A percentile compares a stretch with the other conserved stretches of the same genome.
Evolutionary conservation across 1,140 invertebrate genomes (phyloP).

Genomic region (Acromyrmex echinatior): DNA sequence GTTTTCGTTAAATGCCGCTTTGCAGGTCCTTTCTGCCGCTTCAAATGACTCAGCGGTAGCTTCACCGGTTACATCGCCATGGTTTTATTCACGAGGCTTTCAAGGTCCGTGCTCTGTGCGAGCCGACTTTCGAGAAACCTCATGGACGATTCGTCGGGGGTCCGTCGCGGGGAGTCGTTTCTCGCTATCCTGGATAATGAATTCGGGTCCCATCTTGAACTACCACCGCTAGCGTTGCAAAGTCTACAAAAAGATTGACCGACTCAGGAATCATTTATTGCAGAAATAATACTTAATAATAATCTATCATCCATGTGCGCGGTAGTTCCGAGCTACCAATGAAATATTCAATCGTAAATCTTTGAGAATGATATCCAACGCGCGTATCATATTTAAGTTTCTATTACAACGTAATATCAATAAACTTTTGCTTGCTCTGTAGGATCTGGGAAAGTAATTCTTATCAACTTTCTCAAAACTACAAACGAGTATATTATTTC

Average conservation of each 20-base stretch:
- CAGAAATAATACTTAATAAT: not conserved
- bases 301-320: not conserved
- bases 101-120: not conserved
- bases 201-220: not conserved
- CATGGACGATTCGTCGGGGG: conserved; percentile 1
- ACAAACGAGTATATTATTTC: not conserved
- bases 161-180: conserved; percentile 27
- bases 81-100: conserved; percentile 63
- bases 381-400: not conserved
- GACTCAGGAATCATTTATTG: not conserved
- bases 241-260: not conserved
- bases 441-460: not conserved
- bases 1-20: conserved; percentile 66
- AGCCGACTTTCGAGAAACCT: conserved; percentile 49
- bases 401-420: not conserved
- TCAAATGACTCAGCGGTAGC: conserved; percentile 68
- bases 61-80: conserved; percentile 17
- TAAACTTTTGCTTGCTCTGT: not conserved
- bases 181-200: not conserved
- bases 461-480: conserved; percentile 1
- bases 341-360: not conserved
- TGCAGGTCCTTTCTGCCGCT: conserved; percentile 60
- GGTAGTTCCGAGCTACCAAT: not conserved
- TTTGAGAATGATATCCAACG: not conserved
- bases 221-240: not conserved